Conservation (phyloP, 35 echinoderm and acorn worm genomes). For the Ptychodera flava region DNA sequence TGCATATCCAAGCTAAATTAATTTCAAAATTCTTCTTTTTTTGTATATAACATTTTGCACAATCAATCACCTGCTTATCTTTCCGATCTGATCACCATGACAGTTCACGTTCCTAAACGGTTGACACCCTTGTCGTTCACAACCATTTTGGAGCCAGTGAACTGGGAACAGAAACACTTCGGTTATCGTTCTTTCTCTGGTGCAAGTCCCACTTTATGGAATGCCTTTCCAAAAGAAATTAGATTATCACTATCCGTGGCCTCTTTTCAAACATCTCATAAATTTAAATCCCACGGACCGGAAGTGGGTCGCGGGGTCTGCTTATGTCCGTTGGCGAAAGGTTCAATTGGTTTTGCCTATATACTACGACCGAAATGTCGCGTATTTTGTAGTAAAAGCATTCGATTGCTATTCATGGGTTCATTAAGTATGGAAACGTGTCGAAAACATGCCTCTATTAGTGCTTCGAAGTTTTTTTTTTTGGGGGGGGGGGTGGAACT, state of each 20-base stretch:
- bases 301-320: too few species aligned
- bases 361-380: too few species aligned
- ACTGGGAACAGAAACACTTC: neutral
- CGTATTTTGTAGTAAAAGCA: too few species aligned
- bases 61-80: neutral
- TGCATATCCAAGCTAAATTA: neutral
- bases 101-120: neutral
- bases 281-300: too few species aligned
- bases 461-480: too few species aligned
- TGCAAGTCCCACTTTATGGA: neutral
- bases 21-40: neutral
- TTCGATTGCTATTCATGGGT: too few species aligned
- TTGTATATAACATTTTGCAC: neutral
- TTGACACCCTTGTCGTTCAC: neutral
- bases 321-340: too few species aligned
- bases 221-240: neutral
- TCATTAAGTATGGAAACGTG: too few species aligned
- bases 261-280: neutral
- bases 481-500: too few species aligned
- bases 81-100: neutral
- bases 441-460: too few species aligned
- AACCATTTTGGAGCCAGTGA: neutral
- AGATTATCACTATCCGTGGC: neutral
- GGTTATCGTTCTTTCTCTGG: neutral
- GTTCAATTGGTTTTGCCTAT: too few species aligned